A percentile compares a stretch with the other conserved stretches of the same genome.
Evolutionary conservation across 2,797 vertebrate species (phyloP).

Genomic region (Sciurus vulgaris): DNA sequence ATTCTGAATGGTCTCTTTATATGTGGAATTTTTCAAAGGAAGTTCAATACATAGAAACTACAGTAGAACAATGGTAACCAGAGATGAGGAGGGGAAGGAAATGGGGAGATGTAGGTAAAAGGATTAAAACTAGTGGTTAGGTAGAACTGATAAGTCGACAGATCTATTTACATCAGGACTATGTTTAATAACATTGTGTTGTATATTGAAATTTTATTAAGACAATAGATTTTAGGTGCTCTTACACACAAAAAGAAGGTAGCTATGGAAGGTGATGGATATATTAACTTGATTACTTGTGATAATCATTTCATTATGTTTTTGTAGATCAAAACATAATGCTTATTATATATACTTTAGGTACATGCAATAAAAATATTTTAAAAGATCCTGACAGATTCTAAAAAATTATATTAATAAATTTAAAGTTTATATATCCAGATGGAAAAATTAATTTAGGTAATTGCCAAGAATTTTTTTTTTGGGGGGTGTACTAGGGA

Average conservation of each 20-base stretch:
- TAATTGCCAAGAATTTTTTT: neutral
- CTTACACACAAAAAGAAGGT: neutral
- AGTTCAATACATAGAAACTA: neutral
- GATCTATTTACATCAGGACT: too few species aligned
- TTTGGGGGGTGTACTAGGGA: too few species aligned
- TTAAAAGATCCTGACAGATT: neutral
- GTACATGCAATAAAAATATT: neutral
- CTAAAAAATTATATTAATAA: conserved; percentile 37
- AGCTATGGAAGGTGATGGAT: neutral
- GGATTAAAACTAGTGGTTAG: neutral
- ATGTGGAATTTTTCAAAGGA: neutral
- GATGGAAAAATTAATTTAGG: neutral
- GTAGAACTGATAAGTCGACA: neutral
- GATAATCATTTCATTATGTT: neutral
- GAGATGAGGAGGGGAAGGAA: neutral
- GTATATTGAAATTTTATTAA: neutral
- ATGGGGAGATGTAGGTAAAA: neutral
- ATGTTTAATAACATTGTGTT: neutral
- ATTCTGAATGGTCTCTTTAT: neutral
- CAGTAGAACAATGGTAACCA: neutral
- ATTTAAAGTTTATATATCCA: conserved; percentile 21
- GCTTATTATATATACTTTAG: neutral
- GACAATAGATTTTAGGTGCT: neutral
- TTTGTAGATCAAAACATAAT: neutral
- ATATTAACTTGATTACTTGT: neutral